Evolutionary conservation across 2,888 invertebrate species (phyloP).

Genomic region (Cosmorhoe ocellata): DNA sequence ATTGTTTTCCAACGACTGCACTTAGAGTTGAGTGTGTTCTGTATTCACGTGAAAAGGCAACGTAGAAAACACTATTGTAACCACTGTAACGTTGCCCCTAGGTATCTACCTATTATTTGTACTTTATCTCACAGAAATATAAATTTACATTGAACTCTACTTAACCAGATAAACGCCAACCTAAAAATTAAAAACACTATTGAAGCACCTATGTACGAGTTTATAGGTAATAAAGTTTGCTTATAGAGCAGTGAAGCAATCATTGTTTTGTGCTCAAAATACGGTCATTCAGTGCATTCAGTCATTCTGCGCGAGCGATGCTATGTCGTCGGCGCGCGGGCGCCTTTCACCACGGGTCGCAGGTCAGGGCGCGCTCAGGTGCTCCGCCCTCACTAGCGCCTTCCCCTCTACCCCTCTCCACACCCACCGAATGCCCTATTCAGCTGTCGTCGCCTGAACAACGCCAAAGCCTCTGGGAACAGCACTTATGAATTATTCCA

Average conservation of each 20-base stretch:
- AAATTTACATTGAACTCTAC: neutral
- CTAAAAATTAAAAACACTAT: too few species aligned
- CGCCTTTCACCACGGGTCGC: slow-evolving; percentile 81
- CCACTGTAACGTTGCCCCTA: too few species aligned
- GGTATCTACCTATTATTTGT: too few species aligned
- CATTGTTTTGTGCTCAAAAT: slow-evolving; percentile 47
- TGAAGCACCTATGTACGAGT: too few species aligned
- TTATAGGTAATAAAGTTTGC: too few species aligned
- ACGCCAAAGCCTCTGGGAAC: slow-evolving; percentile 68
- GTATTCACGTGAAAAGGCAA: too few species aligned
- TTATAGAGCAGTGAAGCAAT: slow-evolving; percentile 28
- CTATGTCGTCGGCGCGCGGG: slow-evolving; percentile 68
- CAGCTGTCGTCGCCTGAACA: slow-evolving; percentile 74
- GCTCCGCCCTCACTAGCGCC: slow-evolving; percentile 68
- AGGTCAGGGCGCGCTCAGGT: slow-evolving; percentile 82
- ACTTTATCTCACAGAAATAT: neutral
- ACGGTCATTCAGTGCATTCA: slow-evolving; percentile 56
- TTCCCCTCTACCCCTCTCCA: slow-evolving; percentile 41
- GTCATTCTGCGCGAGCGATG: slow-evolving; percentile 62
- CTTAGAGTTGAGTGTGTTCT: neutral
- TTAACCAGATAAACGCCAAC: neutral
- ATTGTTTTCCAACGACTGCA: neutral
- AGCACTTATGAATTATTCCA: slow-evolving; percentile 78
- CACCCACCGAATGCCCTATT: slow-evolving; percentile 74
- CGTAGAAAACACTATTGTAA: too few species aligned